phyloP scores from a whole-genome alignment of 2,113 vertebrate species.

The Pelecanoides urinatrix region DNA sequence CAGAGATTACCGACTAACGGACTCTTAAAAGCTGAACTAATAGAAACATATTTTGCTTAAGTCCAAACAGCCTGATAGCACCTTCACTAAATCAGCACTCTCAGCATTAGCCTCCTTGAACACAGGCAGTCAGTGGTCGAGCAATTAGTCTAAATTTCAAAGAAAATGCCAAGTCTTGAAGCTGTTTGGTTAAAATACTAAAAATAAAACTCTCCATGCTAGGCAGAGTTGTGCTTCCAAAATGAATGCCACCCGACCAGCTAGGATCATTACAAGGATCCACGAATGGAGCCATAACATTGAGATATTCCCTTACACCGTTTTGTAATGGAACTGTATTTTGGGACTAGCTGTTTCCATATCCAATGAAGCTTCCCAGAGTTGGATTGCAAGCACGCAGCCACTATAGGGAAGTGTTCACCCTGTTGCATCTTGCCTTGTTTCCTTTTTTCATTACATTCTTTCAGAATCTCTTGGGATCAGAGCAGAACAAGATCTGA shows the following conservation, averaged over 20 bases:
- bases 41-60: background rate
- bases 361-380: background rate
- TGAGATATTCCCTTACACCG: background rate
- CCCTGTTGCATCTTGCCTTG: background rate
- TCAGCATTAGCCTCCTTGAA: background rate
- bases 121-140: rapidly evolving
- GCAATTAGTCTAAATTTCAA: background rate
- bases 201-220: background rate
- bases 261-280: background rate
- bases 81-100: background rate
- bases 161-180: background rate
- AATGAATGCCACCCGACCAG: background rate
- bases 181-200: background rate
- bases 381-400: background rate
- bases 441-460: background rate
- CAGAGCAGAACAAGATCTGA: background rate
- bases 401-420: background rate
- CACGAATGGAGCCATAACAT: background rate
- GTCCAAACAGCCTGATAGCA: background rate
- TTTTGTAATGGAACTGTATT: background rate
- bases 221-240: background rate
- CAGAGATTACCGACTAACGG: background rate
- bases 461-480: background rate
- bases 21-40: background rate
- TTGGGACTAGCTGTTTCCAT: background rate